Evolutionary conservation across 2,888 invertebrate genomes (phyloP).

Genomic region (Perizoma flavofasciatum): DNA sequence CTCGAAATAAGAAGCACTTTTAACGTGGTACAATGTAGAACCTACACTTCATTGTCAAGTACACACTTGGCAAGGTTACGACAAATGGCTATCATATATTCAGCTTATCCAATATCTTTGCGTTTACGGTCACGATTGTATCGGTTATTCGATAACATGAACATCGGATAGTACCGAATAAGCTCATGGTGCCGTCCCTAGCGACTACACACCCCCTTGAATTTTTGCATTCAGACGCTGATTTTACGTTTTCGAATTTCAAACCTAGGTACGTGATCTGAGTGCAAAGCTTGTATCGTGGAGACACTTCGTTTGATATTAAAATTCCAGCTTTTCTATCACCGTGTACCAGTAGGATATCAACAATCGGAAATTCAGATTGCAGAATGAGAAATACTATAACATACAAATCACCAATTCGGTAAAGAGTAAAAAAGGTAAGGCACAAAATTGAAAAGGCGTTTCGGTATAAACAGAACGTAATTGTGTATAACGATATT

Average conservation of each 20-base stretch:
- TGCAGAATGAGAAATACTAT: background rate
- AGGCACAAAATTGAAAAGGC: conserved; percentile 14
- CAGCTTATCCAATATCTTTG: conserved; percentile 28
- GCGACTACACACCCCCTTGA: conserved; percentile 52
- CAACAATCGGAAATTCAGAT: conserved; percentile 14
- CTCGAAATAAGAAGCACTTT: conserved; percentile 22
- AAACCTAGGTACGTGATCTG: conserved; percentile 69
- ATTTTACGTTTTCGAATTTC: conserved; percentile 74
- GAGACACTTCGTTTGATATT: conserved; percentile 60
- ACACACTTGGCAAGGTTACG: conserved; percentile 28
- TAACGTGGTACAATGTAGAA: conserved; percentile 36
- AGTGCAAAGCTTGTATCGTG: conserved; percentile 58
- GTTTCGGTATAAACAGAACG: conserved; percentile 26
- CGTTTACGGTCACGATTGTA: conserved; percentile 35
- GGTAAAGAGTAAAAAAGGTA: background rate
- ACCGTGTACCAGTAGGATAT: conserved; percentile 20
- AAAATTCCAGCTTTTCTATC: conserved; percentile 46
- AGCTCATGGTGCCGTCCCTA: conserved; percentile 37
- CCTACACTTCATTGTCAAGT: conserved; percentile 36
- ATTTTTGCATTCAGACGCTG: conserved; percentile 71
- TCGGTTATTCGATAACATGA: conserved; percentile 34
- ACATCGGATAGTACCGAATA: conserved; percentile 31
- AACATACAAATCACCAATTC: no score
- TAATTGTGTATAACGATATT: conserved; percentile 43
- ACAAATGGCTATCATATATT: conserved; percentile 29